These are phyloP conservation scores for Luscinia luscinia DNA, from an alignment of 2,797 vertebrate genomes.

Conservation along the genomic window DNA sequence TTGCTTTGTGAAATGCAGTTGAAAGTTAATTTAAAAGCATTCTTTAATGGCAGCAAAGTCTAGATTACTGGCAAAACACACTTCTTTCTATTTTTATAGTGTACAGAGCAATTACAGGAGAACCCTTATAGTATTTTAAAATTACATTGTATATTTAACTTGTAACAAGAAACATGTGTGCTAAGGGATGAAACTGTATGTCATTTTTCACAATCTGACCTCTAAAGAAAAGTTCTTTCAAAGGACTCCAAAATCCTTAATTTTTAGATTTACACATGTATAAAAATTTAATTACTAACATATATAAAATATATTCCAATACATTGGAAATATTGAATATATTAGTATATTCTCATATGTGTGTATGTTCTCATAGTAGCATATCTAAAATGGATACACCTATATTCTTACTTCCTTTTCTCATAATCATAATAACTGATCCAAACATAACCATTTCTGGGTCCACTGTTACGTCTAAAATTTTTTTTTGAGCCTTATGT, in stretches of 20 bases:
- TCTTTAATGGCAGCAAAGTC: not conserved
- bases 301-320: not conserved
- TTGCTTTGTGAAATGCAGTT: not conserved
- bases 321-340: not conserved
- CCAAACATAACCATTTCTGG: not conserved
- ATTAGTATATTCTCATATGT: not conserved
- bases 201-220: conserved; percentile 17
- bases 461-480: not conserved
- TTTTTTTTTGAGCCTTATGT: not conserved
- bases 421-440: not conserved
- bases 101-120: conserved; percentile 6
- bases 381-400: not conserved
- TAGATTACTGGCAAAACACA: not conserved
- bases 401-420: not conserved
- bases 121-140: conserved; percentile 24
- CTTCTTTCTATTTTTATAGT: conserved; percentile 15
- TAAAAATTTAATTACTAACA: not conserved
- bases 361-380: not conserved
- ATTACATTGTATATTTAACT: conserved; percentile 14
- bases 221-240: not conserved
- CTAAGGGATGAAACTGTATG: not conserved
- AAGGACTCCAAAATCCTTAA: not conserved
- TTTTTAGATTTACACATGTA: not conserved
- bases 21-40: conserved; percentile 34
- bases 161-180: conserved; percentile 38